A percentile compares a stretch with the other conserved stretches of the same genome.
Conservation (phyloP, 2,888 invertebrate species). For the Agrochola circellaris region DNA sequence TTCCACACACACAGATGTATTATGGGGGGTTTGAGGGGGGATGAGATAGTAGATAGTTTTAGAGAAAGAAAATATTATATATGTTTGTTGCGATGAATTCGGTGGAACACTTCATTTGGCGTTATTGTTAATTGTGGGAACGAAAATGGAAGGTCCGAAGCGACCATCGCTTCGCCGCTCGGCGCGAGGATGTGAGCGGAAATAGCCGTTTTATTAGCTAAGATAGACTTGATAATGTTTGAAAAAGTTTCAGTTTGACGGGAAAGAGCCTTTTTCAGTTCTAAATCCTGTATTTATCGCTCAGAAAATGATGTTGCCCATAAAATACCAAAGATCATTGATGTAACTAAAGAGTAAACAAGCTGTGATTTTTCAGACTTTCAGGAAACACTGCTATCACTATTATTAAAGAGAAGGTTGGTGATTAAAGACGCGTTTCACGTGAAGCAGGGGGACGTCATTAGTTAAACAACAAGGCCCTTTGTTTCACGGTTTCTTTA, state of each 20-base stretch:
- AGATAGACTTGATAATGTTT: neutral
- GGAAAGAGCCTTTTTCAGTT: neutral
- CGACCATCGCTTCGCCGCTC: neutral
- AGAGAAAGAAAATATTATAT: slow-evolving; percentile 85
- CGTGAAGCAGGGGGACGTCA: neutral
- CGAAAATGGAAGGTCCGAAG: neutral
- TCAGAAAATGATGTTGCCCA: neutral
- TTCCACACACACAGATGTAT: slow-evolving; percentile 71
- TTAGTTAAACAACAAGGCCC: neutral
- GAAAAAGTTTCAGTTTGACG: neutral
- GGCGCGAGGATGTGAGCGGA: neutral
- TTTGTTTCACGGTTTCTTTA: too few relatives aligned
- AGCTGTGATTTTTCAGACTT: neutral
- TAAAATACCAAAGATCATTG: too few relatives aligned
- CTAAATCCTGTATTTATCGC: neutral
- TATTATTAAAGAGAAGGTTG: neutral
- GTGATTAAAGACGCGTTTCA: neutral
- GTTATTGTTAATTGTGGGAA: slow-evolving; percentile 64
- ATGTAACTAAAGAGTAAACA: neutral
- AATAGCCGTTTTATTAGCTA: slow-evolving; percentile 7
- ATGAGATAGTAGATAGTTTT: slow-evolving; percentile 89
- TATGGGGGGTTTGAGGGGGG: slow-evolving; percentile 66
- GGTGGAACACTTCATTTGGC: slow-evolving; percentile 76
- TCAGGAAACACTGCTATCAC: neutral
- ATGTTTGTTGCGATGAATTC: slow-evolving; percentile 75